phyloP scores from a whole-genome alignment of 2,888 invertebrate species.

The Drosophila tripunctata region DNA sequence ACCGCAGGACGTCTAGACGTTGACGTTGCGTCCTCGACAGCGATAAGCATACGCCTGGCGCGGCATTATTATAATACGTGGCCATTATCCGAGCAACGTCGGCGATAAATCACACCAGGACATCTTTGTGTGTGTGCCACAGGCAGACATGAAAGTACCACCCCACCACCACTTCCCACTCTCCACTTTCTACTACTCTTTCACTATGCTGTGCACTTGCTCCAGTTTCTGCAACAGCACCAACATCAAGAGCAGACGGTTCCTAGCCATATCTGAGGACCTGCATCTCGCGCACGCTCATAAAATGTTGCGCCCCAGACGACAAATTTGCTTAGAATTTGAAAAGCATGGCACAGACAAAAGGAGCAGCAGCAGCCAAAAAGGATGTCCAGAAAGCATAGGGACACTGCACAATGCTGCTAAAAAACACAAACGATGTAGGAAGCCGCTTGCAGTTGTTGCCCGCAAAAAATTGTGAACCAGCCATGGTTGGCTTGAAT shows the following conservation, averaged over 20 bases:
- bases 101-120: slow-evolving; percentile 79
- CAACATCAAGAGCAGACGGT: slow-evolving; percentile 55
- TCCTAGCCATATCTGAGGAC: slow-evolving; percentile 58
- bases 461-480: slow-evolving; percentile 25
- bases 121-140: slow-evolving; percentile 78
- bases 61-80: slow-evolving; percentile 79
- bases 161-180: neutral
- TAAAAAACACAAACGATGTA: slow-evolving; percentile 34
- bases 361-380: slow-evolving; percentile 19
- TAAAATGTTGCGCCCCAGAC: slow-evolving; percentile 71
- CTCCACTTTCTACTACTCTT: slow-evolving; percentile 16
- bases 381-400: slow-evolving; percentile 1
- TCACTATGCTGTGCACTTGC: neutral
- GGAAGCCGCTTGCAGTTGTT: slow-evolving; percentile 19
- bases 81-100: slow-evolving; percentile 73
- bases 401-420: neutral
- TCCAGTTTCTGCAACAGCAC: slow-evolving; percentile 29
- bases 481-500: slow-evolving; percentile 21
- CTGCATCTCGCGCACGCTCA: slow-evolving; percentile 75
- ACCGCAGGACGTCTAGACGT: slow-evolving; percentile 78
- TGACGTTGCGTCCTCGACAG: slow-evolving; percentile 68
- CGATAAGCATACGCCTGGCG: slow-evolving; percentile 77
- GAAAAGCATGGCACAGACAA: slow-evolving; percentile 68
- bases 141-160: slow-evolving; percentile 51
- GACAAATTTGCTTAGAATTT: slow-evolving; percentile 80